A percentile compares a stretch with the other conserved stretches of the same genome.
phyloP scores from a whole-genome alignment of 2,888 invertebrate species.

The Andrena camellia region DNA sequence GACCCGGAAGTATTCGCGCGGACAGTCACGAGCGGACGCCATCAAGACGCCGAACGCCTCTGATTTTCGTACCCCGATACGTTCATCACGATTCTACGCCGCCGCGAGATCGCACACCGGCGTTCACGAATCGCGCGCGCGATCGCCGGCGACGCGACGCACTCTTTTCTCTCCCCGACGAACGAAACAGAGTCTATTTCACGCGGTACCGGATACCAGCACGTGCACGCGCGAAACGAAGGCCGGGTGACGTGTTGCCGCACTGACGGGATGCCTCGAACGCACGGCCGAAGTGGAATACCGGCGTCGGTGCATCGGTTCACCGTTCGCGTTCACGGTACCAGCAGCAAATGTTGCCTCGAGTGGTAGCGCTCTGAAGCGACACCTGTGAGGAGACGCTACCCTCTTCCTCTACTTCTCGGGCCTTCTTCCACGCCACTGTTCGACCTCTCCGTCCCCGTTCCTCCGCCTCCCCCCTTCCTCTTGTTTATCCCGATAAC shows the following conservation, averaged over 20 bases:
- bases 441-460: conserved; percentile 39
- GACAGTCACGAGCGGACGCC: conserved; percentile 54
- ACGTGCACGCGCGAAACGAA: conserved; percentile 22
- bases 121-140: conserved; percentile 3
- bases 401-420: conserved; percentile 75
- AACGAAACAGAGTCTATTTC: neutral
- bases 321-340: conserved; percentile 76
- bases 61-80: conserved; percentile 46
- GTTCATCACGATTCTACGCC: conserved; percentile 42
- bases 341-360: conserved; percentile 75
- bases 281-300: conserved; percentile 44
- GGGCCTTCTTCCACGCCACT: conserved; percentile 60
- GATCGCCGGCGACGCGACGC: conserved; percentile 40
- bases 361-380: conserved; percentile 76
- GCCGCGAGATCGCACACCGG: neutral
- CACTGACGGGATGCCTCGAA: conserved; percentile 26
- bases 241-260: conserved; percentile 18
- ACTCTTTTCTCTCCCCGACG: neutral
- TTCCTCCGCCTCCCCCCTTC: conserved; percentile 44
- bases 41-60: conserved; percentile 53
- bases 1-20: conserved; percentile 54
- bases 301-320: conserved; percentile 72
- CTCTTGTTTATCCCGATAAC: conserved; percentile 64
- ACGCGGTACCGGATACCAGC: neutral
- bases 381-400: conserved; percentile 76